phyloP scores from a whole-genome alignment of 1,140 invertebrate species.

The Drosophila watanabei region DNA sequence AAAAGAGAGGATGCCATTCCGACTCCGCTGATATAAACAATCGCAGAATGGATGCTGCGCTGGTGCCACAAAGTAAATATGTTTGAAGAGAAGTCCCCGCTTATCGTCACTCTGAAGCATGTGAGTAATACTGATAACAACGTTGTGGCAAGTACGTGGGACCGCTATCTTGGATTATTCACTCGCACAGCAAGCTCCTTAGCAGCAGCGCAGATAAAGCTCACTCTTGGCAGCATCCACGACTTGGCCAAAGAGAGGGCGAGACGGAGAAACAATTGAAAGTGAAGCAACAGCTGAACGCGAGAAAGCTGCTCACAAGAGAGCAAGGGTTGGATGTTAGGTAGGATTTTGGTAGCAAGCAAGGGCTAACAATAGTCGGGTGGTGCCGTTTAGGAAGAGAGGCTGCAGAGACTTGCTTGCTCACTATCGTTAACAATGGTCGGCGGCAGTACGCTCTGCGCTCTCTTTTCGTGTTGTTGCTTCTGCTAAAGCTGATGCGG shows the following conservation, averaged over 20 bases:
- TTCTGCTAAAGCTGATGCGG: conserved; percentile 32
- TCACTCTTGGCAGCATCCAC: conserved; percentile 3
- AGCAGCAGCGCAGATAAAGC: neutral
- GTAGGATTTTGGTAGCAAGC: conserved; percentile 27
- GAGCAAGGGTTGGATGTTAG: conserved; percentile 39
- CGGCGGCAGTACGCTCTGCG: neutral
- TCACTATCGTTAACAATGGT: conserved; percentile 62
- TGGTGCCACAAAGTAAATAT: conserved; percentile 57
- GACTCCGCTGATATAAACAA: conserved; percentile 60
- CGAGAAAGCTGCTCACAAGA: conserved; percentile 20
- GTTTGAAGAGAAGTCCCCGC: conserved; percentile 31
- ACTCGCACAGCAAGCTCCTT: neutral
- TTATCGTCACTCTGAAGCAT: conserved; percentile 32
- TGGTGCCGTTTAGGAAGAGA: conserved; percentile 10
- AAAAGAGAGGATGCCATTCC: conserved; percentile 28
- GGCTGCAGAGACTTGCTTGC: conserved; percentile 1
- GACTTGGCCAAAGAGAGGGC: neutral
- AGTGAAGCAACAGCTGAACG: conserved; percentile 40
- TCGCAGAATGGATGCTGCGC: conserved; percentile 26
- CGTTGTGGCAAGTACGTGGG: conserved; percentile 6
- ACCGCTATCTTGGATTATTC: conserved; percentile 6
- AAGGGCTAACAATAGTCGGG: conserved; percentile 7
- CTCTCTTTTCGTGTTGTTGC: conserved; percentile 18
- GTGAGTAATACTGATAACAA: conserved; percentile 40
- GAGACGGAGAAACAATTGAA: conserved; percentile 14